Evolutionary conservation across 2,888 invertebrate genomes (phyloP).

Genomic region (Melinaea menophilus): DNA sequence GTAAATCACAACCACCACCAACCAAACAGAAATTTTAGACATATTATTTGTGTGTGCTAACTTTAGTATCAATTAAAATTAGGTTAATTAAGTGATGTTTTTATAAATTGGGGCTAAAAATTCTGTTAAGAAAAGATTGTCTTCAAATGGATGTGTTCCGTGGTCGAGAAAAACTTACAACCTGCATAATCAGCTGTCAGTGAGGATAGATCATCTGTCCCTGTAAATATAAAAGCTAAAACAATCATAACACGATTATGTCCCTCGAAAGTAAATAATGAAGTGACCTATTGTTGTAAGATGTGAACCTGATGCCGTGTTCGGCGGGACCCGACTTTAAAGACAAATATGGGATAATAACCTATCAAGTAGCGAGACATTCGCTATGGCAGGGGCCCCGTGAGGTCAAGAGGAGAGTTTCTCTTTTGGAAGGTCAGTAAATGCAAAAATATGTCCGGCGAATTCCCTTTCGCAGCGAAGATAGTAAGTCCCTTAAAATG

Average conservation of each 20-base stretch:
- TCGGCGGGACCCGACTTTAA: slow-evolving; percentile 48
- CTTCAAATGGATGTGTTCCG: slow-evolving; percentile 71
- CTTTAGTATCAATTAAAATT: slow-evolving; percentile 65
- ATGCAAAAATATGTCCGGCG: slow-evolving; percentile 68
- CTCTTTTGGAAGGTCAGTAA: slow-evolving; percentile 47
- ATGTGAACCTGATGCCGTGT: slow-evolving; percentile 60
- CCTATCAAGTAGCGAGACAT: slow-evolving; percentile 67
- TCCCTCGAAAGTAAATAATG: slow-evolving; percentile 58
- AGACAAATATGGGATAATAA: slow-evolving; percentile 75
- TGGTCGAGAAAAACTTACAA: slow-evolving; percentile 75
- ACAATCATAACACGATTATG: slow-evolving; percentile 70
- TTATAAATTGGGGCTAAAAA: slow-evolving; percentile 48
- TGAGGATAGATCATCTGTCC: slow-evolving; percentile 78
- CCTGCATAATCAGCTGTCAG: slow-evolving; percentile 79
- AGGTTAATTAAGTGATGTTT: slow-evolving; percentile 52
- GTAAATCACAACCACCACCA: slow-evolving; percentile 70
- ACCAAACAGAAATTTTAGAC: slow-evolving; percentile 73
- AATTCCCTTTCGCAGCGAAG: slow-evolving; percentile 62
- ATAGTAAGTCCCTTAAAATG: slow-evolving; percentile 71
- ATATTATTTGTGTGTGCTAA: slow-evolving; percentile 66
- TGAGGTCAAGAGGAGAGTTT: slow-evolving; percentile 52
- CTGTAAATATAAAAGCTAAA: slow-evolving; percentile 77
- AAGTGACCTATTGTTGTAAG: slow-evolving; percentile 57
- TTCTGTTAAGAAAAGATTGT: slow-evolving; percentile 53
- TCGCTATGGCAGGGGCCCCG: slow-evolving; percentile 67